Evolutionary conservation across 1,140 invertebrate genomes (phyloP).

Genomic region (Littorina saxatilis): DNA sequence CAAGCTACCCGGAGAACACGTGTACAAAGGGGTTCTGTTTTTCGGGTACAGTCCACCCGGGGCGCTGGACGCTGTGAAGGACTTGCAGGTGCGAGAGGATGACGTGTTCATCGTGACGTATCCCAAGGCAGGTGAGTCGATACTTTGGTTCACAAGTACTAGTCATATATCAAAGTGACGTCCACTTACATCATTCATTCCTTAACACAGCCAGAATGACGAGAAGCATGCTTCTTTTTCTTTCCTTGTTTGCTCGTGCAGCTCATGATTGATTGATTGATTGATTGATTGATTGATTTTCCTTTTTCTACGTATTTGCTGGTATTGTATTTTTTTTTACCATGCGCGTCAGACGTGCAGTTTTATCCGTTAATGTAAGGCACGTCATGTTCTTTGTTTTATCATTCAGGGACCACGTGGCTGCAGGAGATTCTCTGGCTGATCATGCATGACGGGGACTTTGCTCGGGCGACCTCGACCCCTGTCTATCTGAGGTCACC

Average conservation of each 20-base stretch:
- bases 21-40: constrained; percentile 69
- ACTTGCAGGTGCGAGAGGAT: constrained; percentile 65
- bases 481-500: constrained; percentile 79
- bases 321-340: too few species aligned
- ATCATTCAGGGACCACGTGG: constrained; percentile 87
- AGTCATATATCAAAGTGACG: too few species aligned
- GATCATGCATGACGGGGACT: constrained; percentile 85
- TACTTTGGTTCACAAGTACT: background rate
- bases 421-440: constrained; percentile 92
- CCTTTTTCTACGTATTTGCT: too few species aligned
- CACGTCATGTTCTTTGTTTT: too few species aligned
- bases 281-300: too few species aligned
- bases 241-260: too few species aligned
- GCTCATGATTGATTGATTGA: too few species aligned
- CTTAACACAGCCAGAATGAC: too few species aligned
- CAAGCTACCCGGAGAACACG: constrained; percentile 64
- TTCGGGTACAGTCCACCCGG: constrained; percentile 68
- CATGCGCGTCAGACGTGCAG: too few species aligned
- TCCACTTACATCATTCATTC: too few species aligned
- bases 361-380: too few species aligned
- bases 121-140: constrained; percentile 72
- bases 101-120: constrained; percentile 75
- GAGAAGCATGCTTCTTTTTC: background rate
- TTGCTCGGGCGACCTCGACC: constrained; percentile 83
- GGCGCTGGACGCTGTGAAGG: constrained; percentile 63